Evolutionary conservation across 2,797 vertebrate genomes (phyloP), one percentile per base, ranked within the genome.

Genomic region (Oophaga sylvatica): DNA sequence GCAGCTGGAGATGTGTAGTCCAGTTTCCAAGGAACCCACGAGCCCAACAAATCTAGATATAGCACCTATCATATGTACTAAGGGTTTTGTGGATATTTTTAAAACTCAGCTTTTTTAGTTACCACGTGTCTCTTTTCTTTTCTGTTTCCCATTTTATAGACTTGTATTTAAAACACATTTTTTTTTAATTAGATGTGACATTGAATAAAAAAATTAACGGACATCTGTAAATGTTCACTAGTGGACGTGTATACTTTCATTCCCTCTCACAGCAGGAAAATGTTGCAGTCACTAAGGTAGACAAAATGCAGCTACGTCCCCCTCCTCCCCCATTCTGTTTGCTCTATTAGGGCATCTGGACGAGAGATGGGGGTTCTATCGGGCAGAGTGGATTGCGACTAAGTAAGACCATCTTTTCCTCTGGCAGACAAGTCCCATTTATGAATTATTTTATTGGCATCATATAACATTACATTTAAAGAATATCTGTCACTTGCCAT

Each of bases 21-120:
- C 73, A 26, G 48, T 63, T 90, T 80, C 63, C 86, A 90, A 48
- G 57, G 22, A 31, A 5, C 81, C 22, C 31, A 62, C 86, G 16
- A 41, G 22, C 22, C 65, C 19, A 13, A 13, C 84, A 62, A 86
- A 35, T 84, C 8, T 31, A 76, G 73, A 68, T 65, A 53, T 53
- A 77, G 16, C 41, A 12, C 73, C 26, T 79, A 73, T 85, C 85
- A 41, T 76, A 82, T 56, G 31, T 87, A 75, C 75, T 70, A 81
- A 53, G 11, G 48, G 8, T 8, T 53, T 8, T 53, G 48, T 53
- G 48, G 1, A 19, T 15, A 0, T 35, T 71, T 41, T 5, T 31
- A 0, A 41, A 20, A 10, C 6, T 3, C 35, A 41, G 16, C 29
- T 31, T 16, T 16, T 4, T 9, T 35, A 5, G 22, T n/a, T n/a